phyloP scores from a whole-genome alignment of 1,140 invertebrate genomes.

The Oedothorax gibbosus region DNA sequence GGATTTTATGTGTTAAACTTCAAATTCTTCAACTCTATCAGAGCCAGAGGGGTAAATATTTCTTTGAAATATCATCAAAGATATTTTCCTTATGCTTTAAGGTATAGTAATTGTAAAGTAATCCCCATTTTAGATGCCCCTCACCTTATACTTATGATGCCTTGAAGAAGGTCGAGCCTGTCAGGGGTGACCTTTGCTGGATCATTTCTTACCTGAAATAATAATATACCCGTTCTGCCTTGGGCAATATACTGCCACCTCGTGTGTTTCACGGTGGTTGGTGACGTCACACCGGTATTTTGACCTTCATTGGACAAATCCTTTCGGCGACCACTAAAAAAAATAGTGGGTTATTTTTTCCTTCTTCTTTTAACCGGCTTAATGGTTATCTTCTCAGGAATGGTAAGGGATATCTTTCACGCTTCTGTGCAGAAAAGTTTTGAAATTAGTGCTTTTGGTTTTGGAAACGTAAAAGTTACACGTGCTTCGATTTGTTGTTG shows the following conservation, averaged over 20 bases:
- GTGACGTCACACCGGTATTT: slow-evolving; percentile 27
- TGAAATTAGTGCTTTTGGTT: neutral
- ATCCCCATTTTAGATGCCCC: too few species aligned
- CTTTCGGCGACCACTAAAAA: slow-evolving; percentile 10
- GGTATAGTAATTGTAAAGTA: too few species aligned
- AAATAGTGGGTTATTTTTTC: neutral
- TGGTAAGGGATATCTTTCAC: neutral
- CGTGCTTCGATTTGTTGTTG: slow-evolving; percentile 2
- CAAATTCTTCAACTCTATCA: too few species aligned
- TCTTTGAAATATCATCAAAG: too few species aligned
- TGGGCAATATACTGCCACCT: neutral
- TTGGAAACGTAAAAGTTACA: neutral
- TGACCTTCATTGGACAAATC: slow-evolving; percentile 29
- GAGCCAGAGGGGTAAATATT: too few species aligned
- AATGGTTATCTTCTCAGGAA: neutral
- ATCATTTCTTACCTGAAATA: neutral
- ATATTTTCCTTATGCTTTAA: too few species aligned
- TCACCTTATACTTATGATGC: too few species aligned
- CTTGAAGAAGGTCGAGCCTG: too few species aligned
- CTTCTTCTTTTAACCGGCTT: neutral
- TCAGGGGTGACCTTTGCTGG: too few species aligned
- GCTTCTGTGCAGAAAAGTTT: neutral
- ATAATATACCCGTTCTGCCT: slow-evolving; percentile 10
- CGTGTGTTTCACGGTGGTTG: neutral
- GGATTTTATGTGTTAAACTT: too few species aligned